phyloP scores from a whole-genome alignment of 2,888 invertebrate species.

The Drosophila recens region DNA sequence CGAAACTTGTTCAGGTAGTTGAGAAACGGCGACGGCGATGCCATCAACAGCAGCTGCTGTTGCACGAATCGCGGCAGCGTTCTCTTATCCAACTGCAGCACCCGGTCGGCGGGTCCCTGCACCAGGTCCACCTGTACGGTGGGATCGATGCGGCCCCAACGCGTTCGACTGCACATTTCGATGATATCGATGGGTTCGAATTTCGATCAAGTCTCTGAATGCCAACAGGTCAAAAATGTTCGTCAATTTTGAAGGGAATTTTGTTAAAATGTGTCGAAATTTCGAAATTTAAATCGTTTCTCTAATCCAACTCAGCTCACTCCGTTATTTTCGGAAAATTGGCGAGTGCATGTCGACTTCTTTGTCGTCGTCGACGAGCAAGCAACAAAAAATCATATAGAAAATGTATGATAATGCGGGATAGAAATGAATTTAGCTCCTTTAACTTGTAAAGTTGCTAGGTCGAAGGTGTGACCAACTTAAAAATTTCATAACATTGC shows the following conservation, averaged over 20 bases:
- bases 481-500: too few species aligned
- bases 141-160: slow-evolving; percentile 73
- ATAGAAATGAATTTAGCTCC: too few species aligned
- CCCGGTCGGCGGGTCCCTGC: slow-evolving; percentile 17
- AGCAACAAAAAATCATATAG: too few species aligned
- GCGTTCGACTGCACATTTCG: slow-evolving; percentile 67
- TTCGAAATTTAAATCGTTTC: neutral
- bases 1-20: slow-evolving; percentile 78
- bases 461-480: too few species aligned
- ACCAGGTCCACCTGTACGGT: slow-evolving; percentile 44
- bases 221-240: slow-evolving; percentile 4
- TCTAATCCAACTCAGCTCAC: neutral
- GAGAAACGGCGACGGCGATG: slow-evolving; percentile 79
- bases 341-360: neutral
- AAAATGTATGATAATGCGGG: too few species aligned
- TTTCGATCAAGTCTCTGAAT: slow-evolving; percentile 2
- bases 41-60: slow-evolving; percentile 75
- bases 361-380: too few species aligned
- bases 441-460: too few species aligned
- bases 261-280: slow-evolving; percentile 24
- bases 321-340: neutral
- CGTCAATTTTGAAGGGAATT: slow-evolving; percentile 16
- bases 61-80: slow-evolving; percentile 74
- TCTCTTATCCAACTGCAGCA: slow-evolving; percentile 46
- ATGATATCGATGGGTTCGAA: slow-evolving; percentile 10